These are phyloP conservation scores for Euclidia mi DNA, from an alignment of 2,888 invertebrate genomes.

Conservation along the genomic window DNA sequence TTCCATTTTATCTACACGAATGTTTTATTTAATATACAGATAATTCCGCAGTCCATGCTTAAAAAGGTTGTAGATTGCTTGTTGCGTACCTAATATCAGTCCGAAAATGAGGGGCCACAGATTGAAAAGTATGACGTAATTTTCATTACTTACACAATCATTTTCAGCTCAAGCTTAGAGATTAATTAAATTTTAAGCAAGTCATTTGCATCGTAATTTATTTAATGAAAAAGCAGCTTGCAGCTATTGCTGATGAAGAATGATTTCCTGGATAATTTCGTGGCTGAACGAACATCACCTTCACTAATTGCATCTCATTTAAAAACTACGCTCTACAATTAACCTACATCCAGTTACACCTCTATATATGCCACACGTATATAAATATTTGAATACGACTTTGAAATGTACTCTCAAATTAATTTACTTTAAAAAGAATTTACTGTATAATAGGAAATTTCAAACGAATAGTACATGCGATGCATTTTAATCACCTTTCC, in stretches of 20 bases:
- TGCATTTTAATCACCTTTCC: constrained; percentile 37
- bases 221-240: constrained; percentile 34
- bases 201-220: not conserved
- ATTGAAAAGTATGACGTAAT: too few relatives aligned
- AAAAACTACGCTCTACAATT: constrained; percentile 73
- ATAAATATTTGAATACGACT: constrained; percentile 47
- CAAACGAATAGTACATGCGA: constrained; percentile 31
- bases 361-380: constrained; percentile 34
- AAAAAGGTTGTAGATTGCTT: too few relatives aligned
- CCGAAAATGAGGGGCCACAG: too few relatives aligned
- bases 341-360: constrained; percentile 73
- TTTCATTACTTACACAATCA: too few relatives aligned
- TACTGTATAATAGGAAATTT: constrained; percentile 42
- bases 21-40: too few relatives aligned
- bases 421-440: constrained; percentile 53
- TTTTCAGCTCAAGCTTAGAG: too few relatives aligned
- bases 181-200: not conserved
- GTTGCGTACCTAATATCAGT: too few relatives aligned
- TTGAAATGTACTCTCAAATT: constrained; percentile 47
- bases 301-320: constrained; percentile 81
- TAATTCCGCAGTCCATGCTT: too few relatives aligned
- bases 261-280: constrained; percentile 65
- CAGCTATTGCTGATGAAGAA: constrained; percentile 61
- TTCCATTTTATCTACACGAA: too few relatives aligned
- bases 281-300: constrained; percentile 60